Percentiles rank a stretch among this genome's conserved stretches.
These are phyloP conservation scores for Zootoca vivipara DNA, from an alignment of 2,113 vertebrate species.

Conservation along the genomic window DNA sequence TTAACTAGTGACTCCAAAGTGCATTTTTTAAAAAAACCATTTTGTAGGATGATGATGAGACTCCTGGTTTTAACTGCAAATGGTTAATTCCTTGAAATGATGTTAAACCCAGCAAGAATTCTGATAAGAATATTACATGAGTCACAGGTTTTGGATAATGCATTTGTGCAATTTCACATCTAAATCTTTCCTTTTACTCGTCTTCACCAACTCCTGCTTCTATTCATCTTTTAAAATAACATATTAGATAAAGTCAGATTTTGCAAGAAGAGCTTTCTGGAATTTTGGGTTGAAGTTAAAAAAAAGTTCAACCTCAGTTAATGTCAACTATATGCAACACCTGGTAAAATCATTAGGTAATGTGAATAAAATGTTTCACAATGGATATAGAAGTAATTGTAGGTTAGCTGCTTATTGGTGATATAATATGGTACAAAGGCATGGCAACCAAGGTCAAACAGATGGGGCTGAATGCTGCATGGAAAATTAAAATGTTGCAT, in stretches of 20 bases:
- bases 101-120: not conserved
- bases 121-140: slow-evolving; percentile 32
- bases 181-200: slow-evolving; percentile 12
- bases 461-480: not conserved
- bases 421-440: slow-evolving; percentile 15
- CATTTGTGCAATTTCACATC: slow-evolving; percentile 19
- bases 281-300: slow-evolving; percentile 6
- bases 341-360: slow-evolving; percentile 23
- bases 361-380: not conserved
- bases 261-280: slow-evolving; percentile 11
- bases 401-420: slow-evolving; percentile 35
- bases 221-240: slow-evolving; percentile 16
- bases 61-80: slow-evolving; percentile 26
- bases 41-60: not conserved
- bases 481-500: slow-evolving; percentile 9
- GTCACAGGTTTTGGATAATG: slow-evolving; percentile 36
- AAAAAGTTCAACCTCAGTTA: slow-evolving; percentile 37
- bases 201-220: slow-evolving; percentile 10
- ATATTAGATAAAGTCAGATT: slow-evolving; percentile 26
- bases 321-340: slow-evolving; percentile 15
- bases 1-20: not conserved
- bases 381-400: slow-evolving; percentile 33
- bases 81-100: slow-evolving; percentile 3
- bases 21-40: not conserved
- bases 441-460: not conserved